Evolutionary conservation across 2,113 vertebrate genomes (phyloP), one percentile per base, ranked within the genome.

Genomic region (Pedionomus torquatus): DNA sequence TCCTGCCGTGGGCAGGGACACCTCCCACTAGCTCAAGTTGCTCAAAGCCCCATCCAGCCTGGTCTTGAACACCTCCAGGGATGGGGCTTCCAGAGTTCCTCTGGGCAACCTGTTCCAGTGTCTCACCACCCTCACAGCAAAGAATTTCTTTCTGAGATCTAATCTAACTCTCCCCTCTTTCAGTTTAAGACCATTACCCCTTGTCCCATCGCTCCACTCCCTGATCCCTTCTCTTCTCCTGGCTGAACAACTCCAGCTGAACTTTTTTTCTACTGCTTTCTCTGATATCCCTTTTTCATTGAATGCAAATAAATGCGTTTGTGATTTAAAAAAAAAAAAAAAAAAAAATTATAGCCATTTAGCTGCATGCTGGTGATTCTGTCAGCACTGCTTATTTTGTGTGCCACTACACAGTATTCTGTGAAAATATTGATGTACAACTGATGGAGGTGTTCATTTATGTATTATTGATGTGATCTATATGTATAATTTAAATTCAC

Each of bases 401-500:
- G 12, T 75, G 43, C 66, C 24, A 81, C 21, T 70, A n/a, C 33
- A 77, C 41, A 92, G 46, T 84, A 58, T 63, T 72, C 10, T 66
- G 37, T 63, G 61, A 86, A 75, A 83, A 94, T 70, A 77, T 51
- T 90, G 64, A 74, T 58, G 52, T 82, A 92, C 54, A 78, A n/a
- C 7, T 92, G 60, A 90, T 74, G 30, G 52, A 84, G 84, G 48
- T 13, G 2, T 74, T 91, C 26, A 66, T 24, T 64, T 90, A 76
- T 57, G 20, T 28, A 48, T 65, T 76, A 91, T 71, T 79, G 82
- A 89, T 78, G 54, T 10, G 91, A 44, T n/a, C 41, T 8, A 41
- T 79, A 90, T 75, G 51, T 87, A 86, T 82, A 91, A 94, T 84
- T 94, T 93, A 92, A 78, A 95, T 46, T 94, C 55, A 75, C 44